These are phyloP conservation scores for Beroe ovata DNA, from an alignment of 37 sponge, comb jelly and placozoan species.

Conservation along the genomic window DNA sequence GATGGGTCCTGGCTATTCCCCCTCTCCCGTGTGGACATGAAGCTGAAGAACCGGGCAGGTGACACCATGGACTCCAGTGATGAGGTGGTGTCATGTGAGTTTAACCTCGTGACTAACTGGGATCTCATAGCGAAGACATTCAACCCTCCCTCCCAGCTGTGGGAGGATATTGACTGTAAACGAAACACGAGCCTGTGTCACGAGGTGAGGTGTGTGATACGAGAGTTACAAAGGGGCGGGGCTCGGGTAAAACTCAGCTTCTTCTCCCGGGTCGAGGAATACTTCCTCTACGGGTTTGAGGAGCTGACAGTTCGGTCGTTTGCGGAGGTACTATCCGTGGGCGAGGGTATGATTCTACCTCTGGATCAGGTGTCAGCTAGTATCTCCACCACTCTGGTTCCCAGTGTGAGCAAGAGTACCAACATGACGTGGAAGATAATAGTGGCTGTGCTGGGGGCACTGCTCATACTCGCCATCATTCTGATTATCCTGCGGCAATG, in stretches of 20 bases:
- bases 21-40: not conserved
- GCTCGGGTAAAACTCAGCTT: not conserved
- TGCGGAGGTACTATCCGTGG: constrained; percentile 3
- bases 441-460: not conserved
- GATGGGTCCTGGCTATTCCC: constrained; percentile 41
- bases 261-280: not conserved
- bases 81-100: not conserved
- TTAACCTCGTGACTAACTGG: constrained; percentile 22
- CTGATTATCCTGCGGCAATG: not conserved
- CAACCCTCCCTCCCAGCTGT: not conserved
- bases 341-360: not conserved
- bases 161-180: not conserved
- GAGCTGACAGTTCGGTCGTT: not conserved
- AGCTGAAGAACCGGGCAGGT: not conserved
- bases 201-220: not conserved
- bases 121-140: not conserved
- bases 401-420: not conserved
- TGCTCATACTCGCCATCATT: not conserved
- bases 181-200: not conserved
- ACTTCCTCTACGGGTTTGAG: constrained; percentile 3
- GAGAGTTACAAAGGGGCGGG: not conserved
- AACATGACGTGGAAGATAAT: constrained; percentile 15
- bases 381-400: not conserved
- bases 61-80: not conserved
- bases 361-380: not conserved